These are phyloP conservation scores for Drosophila sp. DNA, from an alignment of 1,140 invertebrate genomes.

Conservation along the genomic window DNA sequence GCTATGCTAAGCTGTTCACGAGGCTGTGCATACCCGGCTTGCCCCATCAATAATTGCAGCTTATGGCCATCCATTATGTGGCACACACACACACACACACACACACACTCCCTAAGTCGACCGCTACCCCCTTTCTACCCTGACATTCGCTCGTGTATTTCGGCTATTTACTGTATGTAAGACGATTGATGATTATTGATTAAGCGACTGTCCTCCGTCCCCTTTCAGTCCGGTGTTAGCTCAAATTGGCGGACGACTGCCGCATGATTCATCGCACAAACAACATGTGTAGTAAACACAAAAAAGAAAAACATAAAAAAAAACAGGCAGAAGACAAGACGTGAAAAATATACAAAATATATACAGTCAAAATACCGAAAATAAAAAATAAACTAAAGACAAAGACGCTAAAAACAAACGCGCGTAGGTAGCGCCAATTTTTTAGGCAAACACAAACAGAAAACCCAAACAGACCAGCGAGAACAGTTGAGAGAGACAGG, in stretches of 20 bases:
- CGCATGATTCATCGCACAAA: constrained; percentile 65
- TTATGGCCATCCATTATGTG: constrained; percentile 75
- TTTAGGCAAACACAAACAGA: constrained; percentile 67
- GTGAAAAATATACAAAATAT: constrained; percentile 45
- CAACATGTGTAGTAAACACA: no score
- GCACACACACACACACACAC: neutral
- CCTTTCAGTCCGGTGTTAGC: constrained; percentile 16
- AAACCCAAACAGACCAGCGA: constrained; percentile 53
- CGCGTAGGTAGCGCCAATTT: constrained; percentile 78
- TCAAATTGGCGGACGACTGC: constrained; percentile 41
- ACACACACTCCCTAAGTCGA: neutral
- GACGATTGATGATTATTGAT: constrained; percentile 82
- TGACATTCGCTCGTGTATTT: constrained; percentile 13
- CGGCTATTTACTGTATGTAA: constrained; percentile 72
- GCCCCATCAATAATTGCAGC: constrained; percentile 77
- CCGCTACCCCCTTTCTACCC: neutral
- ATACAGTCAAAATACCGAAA: constrained; percentile 16
- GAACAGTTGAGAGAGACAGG: neutral
- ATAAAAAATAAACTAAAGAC: constrained; percentile 7
- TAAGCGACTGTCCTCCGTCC: constrained; percentile 44
- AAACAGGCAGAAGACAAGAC: constrained; percentile 30
- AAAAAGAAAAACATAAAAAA: constrained; percentile 1
- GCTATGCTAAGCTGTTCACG: constrained; percentile 23
- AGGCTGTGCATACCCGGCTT: constrained; percentile 27
- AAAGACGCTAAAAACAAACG: constrained; percentile 75